Percentiles rank a stretch among this genome's conserved stretches.
Evolutionary conservation across 2,888 invertebrate genomes (phyloP).

Genomic region (Portevinia maculata): DNA sequence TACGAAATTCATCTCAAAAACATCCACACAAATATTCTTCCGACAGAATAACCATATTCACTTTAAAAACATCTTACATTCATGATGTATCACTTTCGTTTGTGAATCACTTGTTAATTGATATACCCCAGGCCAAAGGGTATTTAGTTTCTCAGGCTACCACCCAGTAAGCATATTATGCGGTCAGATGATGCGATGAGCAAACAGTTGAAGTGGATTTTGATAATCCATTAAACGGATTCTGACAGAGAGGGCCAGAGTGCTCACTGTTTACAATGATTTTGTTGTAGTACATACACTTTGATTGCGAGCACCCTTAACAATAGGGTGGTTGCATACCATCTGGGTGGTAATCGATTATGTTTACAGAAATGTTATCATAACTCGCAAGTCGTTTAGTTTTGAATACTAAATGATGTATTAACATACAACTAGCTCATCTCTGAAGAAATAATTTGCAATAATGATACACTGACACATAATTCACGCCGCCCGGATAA

Average conservation of each 20-base stretch:
- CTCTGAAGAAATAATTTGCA: too few species aligned
- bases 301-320: slow-evolving; percentile 60
- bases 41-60: background rate
- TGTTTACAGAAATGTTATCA: slow-evolving; percentile 16
- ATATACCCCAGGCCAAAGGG: slow-evolving; percentile 39
- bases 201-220: slow-evolving; percentile 80
- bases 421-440: background rate
- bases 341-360: slow-evolving; percentile 41
- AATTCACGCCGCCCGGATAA: too few species aligned
- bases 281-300: slow-evolving; percentile 73
- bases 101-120: slow-evolving; percentile 71
- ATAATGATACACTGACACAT: too few species aligned
- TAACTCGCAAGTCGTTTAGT: background rate
- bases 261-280: slow-evolving; percentile 44
- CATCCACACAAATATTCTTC: background rate
- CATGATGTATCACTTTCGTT: slow-evolving; percentile 67
- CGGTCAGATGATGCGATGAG: slow-evolving; percentile 63
- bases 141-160: slow-evolving; percentile 49
- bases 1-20: background rate
- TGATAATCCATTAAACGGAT: slow-evolving; percentile 80
- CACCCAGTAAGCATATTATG: slow-evolving; percentile 39
- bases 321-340: slow-evolving; percentile 20
- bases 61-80: slow-evolving; percentile 48
- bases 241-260: slow-evolving; percentile 75
- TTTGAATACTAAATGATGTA: slow-evolving; percentile 14